A percentile compares a stretch with the other conserved stretches of the same genome.
Conservation (phyloP, 2,888 invertebrate species). For the Leucozona laternaria region DNA sequence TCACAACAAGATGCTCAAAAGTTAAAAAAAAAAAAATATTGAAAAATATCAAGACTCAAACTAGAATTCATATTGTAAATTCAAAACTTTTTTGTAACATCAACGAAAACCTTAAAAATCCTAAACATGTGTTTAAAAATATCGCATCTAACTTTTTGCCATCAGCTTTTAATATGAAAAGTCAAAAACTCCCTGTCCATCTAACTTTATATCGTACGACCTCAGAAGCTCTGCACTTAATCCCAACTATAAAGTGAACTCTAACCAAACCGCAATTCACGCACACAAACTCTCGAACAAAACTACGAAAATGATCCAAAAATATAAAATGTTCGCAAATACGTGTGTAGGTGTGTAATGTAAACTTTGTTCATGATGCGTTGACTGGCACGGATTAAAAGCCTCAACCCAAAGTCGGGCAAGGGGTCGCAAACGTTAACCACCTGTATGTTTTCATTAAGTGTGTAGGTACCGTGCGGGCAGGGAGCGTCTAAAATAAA, state of each 20-base stretch:
- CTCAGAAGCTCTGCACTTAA: not conserved
- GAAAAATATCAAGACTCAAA: too few species aligned
- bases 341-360: not conserved
- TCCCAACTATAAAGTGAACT: not conserved
- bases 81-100: too few species aligned
- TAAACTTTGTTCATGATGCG: constrained; percentile 22
- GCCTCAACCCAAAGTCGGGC: constrained; percentile 1
- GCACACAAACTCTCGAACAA: not conserved
- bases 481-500: constrained; percentile 18
- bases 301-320: not conserved
- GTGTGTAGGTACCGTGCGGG: not conserved
- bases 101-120: too few species aligned
- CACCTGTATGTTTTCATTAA: constrained; percentile 42
- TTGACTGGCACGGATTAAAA: constrained; percentile 33
- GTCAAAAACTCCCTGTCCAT: not conserved
- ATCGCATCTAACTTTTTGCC: not conserved
- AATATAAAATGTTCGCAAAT: not conserved
- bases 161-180: not conserved
- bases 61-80: too few species aligned
- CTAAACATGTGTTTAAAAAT: too few species aligned
- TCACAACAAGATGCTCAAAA: too few species aligned
- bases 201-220: not conserved
- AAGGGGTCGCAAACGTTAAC: constrained; percentile 35
- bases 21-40: too few species aligned
- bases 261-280: not conserved